A percentile compares a stretch with the other conserved stretches of the same genome.
phyloP scores from a whole-genome alignment of 2,113 vertebrate species.

The Nothoprocta pentlandii region DNA sequence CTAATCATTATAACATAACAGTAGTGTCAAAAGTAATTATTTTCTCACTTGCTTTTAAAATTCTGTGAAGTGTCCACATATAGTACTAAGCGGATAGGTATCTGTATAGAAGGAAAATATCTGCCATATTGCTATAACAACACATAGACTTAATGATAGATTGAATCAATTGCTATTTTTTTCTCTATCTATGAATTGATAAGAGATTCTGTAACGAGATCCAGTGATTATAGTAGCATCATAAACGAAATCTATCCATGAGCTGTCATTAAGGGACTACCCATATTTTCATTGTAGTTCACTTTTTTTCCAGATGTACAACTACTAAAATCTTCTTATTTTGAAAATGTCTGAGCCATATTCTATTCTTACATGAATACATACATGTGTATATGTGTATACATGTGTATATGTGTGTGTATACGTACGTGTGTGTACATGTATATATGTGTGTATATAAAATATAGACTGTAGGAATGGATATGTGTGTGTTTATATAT shows the following conservation, averaged over 20 bases:
- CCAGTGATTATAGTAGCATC: background rate
- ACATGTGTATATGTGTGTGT: no score
- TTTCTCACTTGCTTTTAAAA: background rate
- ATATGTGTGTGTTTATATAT: no score
- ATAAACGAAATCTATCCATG: background rate
- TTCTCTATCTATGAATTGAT: conserved; percentile 13
- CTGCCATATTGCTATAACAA: background rate
- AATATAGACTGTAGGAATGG: no score
- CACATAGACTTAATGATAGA: conserved; percentile 19
- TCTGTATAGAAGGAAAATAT: conserved; percentile 5
- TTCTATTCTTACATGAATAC: background rate
- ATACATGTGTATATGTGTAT: no score
- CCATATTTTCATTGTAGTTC: background rate
- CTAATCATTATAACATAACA: background rate
- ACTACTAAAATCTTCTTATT: background rate
- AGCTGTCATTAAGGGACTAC: background rate
- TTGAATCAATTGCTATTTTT: background rate
- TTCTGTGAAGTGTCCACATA: background rate
- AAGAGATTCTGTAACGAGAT: background rate
- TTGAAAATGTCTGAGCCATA: background rate
- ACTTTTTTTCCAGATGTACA: background rate
- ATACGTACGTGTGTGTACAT: no score
- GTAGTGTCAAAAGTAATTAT: background rate
- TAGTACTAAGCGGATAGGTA: background rate
- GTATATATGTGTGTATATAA: no score